Evolutionary conservation across 2,888 invertebrate genomes (phyloP), one percentile per base, ranked within the genome.

Genomic region (Drosophila niveifrons): DNA sequence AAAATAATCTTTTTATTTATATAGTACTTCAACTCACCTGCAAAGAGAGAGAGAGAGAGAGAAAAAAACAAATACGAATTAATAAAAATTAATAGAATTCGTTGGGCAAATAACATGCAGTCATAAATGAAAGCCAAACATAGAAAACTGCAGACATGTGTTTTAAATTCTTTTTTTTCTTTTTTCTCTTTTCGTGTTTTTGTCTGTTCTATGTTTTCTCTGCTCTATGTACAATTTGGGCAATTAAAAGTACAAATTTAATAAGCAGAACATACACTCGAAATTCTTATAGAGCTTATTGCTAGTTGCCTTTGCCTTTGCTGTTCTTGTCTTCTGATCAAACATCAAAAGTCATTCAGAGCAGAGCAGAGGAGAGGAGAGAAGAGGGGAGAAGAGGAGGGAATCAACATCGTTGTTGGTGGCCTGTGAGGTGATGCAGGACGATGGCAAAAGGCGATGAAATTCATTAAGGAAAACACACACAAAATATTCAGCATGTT

Each of bases 381-480:
- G 23, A 1, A 23, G 18, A 23, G 6, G 0, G 6, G 23, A 23
- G 23, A 1, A 23, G 23, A 6, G 23, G 23, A 23, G 6, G 23
- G 23, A 23, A 23, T 23, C 23, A 23, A 6, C 23, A 1, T 6
- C 23, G 23, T 3, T 6, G 31, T 2, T 4, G 10, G 34, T 3
- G 36, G 13, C 3, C 6, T 2, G 1, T 2, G 3, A 31, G 28
- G 15, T 50, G 1, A 15, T 11, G 46, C 18, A 43, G 55, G 57
- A 48, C 36, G 58, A 53, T 43, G 53, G 36, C 39, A n/a, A 1
- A 53, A 67, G 55, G 66, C 72, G 68, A 56, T 66, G 34, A 61
- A 80, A 69, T 72, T 80, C 86, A 84, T 84, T 72, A 78, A 80
- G 58, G 65, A 75, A 75, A 82, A 85, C 80, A 88, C 66, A 88